Evolutionary conservation across 2,888 invertebrate species (phyloP), one percentile per base, ranked within the genome.

Genomic region (Agonopterix heracliana): DNA sequence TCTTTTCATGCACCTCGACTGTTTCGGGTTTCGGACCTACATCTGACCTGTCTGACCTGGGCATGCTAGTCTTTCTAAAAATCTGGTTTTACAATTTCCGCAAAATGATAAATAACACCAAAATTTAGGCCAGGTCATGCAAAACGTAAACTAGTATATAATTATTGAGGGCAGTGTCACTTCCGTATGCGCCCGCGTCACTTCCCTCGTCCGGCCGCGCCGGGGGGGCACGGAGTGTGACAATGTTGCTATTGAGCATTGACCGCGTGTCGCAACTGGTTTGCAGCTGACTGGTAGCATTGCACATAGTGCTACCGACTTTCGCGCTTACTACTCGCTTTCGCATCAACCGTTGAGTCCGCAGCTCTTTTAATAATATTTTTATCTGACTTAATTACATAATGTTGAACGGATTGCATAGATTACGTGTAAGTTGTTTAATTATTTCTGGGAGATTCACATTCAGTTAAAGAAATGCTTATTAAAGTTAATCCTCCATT

Each of bases 351-450:
- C n/a, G 10, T n/a, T 1, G n/a, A 1, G 35, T 35, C 9, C 9
- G 11, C n/a, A 41, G 41, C 26, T 7, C 7, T 26, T 5, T 26
- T 3, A 26, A 26, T 26, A 26, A 26, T 26, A 26, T 26, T 26
- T 26, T 26, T 26, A 26, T 26, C n/a, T 11, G 26, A 10, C 34
- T 11, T 34, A n/a, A 8, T 44, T 8, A 9, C 9, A 17, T 17
- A 17, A 44, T 44, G 44, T 34, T 44, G 26, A 43, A 36, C 40
- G 26, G 43, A 9, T 47, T 51, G 4, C 54, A 53, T 14, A 46
- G 54, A 5, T 26, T 54, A 12, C n/a, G 52, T 40, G 62, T 63
- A 42, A 56, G 62, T 59, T 48, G 26, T 9, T 38, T 26, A n/a
- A n/a, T 1, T 26, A 26, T 26, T 26, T 26, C 26, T 26, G 26